Evolutionary conservation across 2,888 invertebrate species (phyloP).

Genomic region (Rotaria sp.): DNA sequence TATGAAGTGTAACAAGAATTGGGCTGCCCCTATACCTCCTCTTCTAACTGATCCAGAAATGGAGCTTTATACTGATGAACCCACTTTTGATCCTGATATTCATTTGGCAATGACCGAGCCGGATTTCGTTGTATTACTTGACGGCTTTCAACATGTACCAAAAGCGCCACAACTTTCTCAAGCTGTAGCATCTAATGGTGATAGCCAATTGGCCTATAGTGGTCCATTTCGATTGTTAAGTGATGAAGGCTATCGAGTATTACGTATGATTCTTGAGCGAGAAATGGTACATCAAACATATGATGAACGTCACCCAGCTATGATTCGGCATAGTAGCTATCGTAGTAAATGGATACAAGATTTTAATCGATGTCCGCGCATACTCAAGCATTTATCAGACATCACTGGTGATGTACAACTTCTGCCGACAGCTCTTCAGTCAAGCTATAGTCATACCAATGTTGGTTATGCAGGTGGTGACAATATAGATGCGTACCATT

Average conservation of each 20-base stretch:
- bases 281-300: not conserved
- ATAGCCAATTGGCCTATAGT: not conserved
- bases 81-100: not conserved
- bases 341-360: not conserved
- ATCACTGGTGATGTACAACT: not conserved
- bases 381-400: not conserved
- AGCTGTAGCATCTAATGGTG: not conserved
- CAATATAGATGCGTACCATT: not conserved
- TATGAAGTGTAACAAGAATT: not conserved
- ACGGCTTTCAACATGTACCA: not conserved
- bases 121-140: not conserved
- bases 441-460: not conserved
- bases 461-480: not conserved
- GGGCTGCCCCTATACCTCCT: not conserved
- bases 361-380: constrained; percentile 1
- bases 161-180: not conserved
- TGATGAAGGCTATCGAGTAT: not conserved
- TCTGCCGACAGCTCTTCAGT: not conserved
- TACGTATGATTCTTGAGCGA: not conserved
- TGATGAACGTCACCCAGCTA: not conserved
- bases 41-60: not conserved
- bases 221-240: not conserved
- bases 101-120: not conserved
- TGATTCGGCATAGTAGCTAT: not conserved
- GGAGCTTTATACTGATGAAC: not conserved